A percentile compares a stretch with the other conserved stretches of the same genome.
Conservation (phyloP, 2,888 invertebrate species). For the Suillia variegata region DNA sequence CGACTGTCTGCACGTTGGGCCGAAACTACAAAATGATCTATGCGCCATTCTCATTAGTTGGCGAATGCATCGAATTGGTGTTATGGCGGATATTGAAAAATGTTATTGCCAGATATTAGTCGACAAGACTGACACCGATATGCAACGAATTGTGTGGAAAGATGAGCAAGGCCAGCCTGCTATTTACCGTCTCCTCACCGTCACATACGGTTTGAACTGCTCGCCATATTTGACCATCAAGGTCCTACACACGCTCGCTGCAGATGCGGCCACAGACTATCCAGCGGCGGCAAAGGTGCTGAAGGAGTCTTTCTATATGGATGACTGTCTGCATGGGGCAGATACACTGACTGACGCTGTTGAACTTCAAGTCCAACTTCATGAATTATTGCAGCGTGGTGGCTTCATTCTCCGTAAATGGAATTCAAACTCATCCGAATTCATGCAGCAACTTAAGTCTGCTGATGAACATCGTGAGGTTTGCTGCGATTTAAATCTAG, state of each 20-base stretch:
- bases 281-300: constrained; percentile 12
- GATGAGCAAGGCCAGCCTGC: neutral
- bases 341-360: constrained; percentile 12
- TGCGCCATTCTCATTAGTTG: constrained; percentile 11
- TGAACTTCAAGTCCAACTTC: constrained; percentile 14
- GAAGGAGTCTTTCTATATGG: constrained; percentile 15
- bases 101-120: constrained; percentile 19
- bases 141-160: constrained; percentile 21
- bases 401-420: constrained; percentile 21
- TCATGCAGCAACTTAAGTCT: neutral
- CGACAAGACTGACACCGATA: constrained; percentile 12
- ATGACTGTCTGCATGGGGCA: constrained; percentile 17
- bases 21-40: constrained; percentile 17
- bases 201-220: constrained; percentile 16
- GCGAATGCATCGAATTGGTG: constrained; percentile 16
- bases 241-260: constrained; percentile 13
- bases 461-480: neutral
- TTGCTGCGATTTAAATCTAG: constrained; percentile 12
- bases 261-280: constrained; percentile 10
- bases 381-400: constrained; percentile 15
- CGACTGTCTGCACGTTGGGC: constrained; percentile 18
- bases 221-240: constrained; percentile 15
- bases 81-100: constrained; percentile 22
- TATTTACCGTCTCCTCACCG: constrained; percentile 9
- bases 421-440: constrained; percentile 18